Evolutionary conservation across 2,113 vertebrate species (phyloP), one percentile per base, ranked within the genome.

Genomic region (Scomber scombrus): DNA sequence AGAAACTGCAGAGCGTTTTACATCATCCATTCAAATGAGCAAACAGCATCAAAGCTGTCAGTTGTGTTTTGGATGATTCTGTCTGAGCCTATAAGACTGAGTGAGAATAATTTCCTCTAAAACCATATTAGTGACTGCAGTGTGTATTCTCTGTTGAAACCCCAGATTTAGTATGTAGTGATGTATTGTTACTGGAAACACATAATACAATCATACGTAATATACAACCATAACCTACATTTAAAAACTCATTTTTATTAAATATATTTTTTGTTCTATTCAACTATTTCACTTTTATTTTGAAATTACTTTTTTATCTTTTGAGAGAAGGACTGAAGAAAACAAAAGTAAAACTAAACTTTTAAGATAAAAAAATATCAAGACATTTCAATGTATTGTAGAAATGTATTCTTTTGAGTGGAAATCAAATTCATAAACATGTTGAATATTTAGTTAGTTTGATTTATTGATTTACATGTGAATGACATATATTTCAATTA

Each of bases 1-100:
- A 89, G 65, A 80, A 90, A 90, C 63, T 68, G 84, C 80, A 80
- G 78, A 86, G 18, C 49, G 12, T 81, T 91, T 86, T 45, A 82
- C 89, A 81, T 92, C 78, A 85, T 82, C 75, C 40, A 5, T 60
- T 80, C 52, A 65, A 81, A 80, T 51, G 31, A 63, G 52, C 23
- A 14, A 52, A 46, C 45, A 60, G 65, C 82, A 75, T 70, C 29
- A 58, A 43, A 77, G 64, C 50, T 58, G 66, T 80, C 73, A 71
- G 64, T 45, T 51, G 55, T 66, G 61, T 55, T 80, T 56, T 83
- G 55, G 43, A 73, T 55, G 34, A 45, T 50, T 60, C 23, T 70
- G 18, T 18, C 13, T 72, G 67, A 72, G 56, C 14, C 40, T 47
- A 6, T 45, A 15, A 66, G 68, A 67, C 52, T 51, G 51, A 70